Conservation (phyloP, 2,888 invertebrate genomes). For the Drosophila incognita region DNA sequence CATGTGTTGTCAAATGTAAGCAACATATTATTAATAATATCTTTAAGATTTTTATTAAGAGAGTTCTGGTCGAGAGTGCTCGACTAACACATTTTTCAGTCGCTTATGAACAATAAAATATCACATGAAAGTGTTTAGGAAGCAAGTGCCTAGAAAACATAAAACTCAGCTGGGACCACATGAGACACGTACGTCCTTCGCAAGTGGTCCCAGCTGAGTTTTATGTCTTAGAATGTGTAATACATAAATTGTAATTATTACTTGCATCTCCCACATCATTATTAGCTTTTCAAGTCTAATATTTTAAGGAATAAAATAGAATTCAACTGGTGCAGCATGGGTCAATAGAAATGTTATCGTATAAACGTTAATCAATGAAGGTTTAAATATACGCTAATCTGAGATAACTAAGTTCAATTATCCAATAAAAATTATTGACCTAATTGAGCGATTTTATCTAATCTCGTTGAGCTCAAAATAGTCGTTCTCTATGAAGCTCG, state of each 20-base stretch:
- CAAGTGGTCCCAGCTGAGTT: neutral
- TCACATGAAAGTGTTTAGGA: neutral
- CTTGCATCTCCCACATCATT: neutral
- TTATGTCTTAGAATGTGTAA: neutral
- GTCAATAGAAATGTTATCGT: neutral
- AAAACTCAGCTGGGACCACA: neutral
- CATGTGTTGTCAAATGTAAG: neutral
- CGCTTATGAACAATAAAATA: neutral
- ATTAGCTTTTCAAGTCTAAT: neutral
- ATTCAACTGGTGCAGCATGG: neutral
- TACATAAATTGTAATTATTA: neutral
- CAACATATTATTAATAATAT: neutral
- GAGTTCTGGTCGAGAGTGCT: neutral
- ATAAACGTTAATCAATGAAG: neutral
- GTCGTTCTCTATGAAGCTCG: neutral
- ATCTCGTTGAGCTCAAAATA: neutral
- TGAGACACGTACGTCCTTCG: neutral
- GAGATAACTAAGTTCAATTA: neutral
- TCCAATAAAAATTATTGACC: neutral
- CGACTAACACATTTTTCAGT: neutral
- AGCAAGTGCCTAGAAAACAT: neutral
- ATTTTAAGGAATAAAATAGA: neutral
- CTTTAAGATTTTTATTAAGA: neutral
- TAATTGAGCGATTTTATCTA: constrained; percentile 7
- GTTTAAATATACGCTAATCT: neutral